Evolutionary conservation across 2,797 vertebrate species (phyloP), one percentile per base, ranked within the genome.

Genomic region (Ctenochaetus hawaiiensis): DNA sequence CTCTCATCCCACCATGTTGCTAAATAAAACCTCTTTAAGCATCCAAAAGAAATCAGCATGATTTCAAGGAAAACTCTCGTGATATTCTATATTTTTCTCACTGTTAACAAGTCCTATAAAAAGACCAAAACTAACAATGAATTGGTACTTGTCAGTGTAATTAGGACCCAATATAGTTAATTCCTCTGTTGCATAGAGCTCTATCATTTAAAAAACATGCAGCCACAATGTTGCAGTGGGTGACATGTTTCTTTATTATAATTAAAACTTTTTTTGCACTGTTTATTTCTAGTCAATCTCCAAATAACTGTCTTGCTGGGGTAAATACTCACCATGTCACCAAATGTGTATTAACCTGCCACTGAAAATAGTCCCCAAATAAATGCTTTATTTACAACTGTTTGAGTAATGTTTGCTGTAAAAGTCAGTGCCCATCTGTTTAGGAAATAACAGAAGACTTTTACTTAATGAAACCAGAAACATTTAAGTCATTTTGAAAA

Each of bases 361-460:
- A 12, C 44, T 66, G 59, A 67, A 61, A 75, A 75, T 61, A 80
- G 48, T 75, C 75, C 37, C 43, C 22, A 1, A 30, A 18, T 66
- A 73, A 72, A 8, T 26, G 18, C 43, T 34, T 34, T 34, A 34
- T 34, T 64, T 69, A 47, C n/a, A 16, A 18, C 26, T 60, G 43
- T 57, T 39, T 49, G 60, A 60, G 47, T 66, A 63, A 71, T 14
- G 12, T 66, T 52, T 61, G 18, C 23, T 69, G 10, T 23, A 73
- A 76, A 66, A 47, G 23, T 17, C 8, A 44, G n/a, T 9, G 8
- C 5, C 2, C 0, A 52, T 58, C 47, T 81, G 65, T 22, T 70
- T 30, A 23, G 48, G n/a, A n/a, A 69, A 17, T 52, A 48, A 67
- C 37, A 10, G 14, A n/a, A 7, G 6, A 17, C 16, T 26, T 61